Evolutionary conservation across 2,113 vertebrate genomes (phyloP).

Genomic region (Cygnus buccinator): DNA sequence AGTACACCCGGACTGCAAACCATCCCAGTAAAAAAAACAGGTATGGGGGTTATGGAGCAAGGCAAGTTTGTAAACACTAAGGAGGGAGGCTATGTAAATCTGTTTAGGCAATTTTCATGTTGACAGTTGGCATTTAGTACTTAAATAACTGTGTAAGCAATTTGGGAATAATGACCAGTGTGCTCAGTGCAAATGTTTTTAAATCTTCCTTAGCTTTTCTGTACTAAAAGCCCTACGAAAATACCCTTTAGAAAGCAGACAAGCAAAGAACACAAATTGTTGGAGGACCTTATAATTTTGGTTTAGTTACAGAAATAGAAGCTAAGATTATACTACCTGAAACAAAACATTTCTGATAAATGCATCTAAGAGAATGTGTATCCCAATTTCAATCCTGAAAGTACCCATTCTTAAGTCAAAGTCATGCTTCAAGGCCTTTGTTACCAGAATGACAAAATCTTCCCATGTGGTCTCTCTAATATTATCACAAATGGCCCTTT

Average conservation of each 20-base stretch:
- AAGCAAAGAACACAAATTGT: not conserved
- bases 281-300: not conserved
- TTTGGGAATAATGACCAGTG: not conserved
- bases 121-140: not conserved
- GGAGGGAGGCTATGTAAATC: not conserved
- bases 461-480: not conserved
- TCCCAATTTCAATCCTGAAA: not conserved
- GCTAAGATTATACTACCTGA: not conserved
- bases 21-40: not conserved
- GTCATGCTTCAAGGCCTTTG: slow-evolving; percentile 23
- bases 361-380: not conserved
- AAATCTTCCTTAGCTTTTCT: not conserved
- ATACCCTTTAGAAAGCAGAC: not conserved
- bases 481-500: slow-evolving; percentile 34
- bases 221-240: not conserved
- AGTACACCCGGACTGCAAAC: not conserved
- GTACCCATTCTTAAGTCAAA: not conserved
- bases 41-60: not conserved
- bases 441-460: slow-evolving; percentile 17
- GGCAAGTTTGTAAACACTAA: not conserved
- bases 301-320: not conserved
- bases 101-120: not conserved
- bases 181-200: not conserved
- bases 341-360: not conserved
- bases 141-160: not conserved